Percentiles rank a stretch among this genome's conserved stretches.
Conservation (phyloP, 1,140 invertebrate species). For the Homarus americanus region DNA sequence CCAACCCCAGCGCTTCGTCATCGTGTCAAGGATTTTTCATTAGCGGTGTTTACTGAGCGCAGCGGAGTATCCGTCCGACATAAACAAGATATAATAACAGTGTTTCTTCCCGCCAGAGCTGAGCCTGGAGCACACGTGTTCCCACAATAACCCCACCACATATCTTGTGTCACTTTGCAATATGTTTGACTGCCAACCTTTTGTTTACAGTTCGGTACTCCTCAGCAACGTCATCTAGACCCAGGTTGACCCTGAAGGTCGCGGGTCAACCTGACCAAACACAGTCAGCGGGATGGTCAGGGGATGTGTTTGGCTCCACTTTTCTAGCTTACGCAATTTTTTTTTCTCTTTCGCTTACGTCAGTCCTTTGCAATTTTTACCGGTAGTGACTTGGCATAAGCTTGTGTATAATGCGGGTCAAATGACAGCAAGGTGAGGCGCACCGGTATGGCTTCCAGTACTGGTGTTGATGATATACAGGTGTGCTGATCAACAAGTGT, state of each 20-base stretch:
- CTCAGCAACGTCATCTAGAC: background rate
- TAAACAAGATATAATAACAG: slow-evolving; percentile 28
- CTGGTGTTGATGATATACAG: too few species aligned
- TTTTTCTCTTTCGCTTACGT: too few species aligned
- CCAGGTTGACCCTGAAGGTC: background rate
- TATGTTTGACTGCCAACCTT: background rate
- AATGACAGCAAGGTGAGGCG: background rate
- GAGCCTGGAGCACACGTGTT: background rate
- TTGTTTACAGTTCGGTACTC: background rate
- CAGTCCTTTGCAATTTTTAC: slow-evolving; percentile 2
- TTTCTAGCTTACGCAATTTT: slow-evolving; percentile 24
- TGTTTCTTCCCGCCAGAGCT: background rate
- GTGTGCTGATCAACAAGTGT: too few species aligned
- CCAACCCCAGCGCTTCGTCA: slow-evolving; percentile 40
- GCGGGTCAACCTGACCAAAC: slow-evolving; percentile 21
- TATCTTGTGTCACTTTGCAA: background rate
- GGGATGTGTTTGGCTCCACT: slow-evolving; percentile 8
- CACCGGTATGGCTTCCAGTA: background rate
- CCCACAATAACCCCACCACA: background rate
- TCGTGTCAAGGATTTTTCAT: slow-evolving; percentile 48
- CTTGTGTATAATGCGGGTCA: slow-evolving; percentile 11
- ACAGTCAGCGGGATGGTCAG: slow-evolving; percentile 25
- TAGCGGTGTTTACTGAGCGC: slow-evolving; percentile 48
- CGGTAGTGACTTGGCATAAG: background rate
- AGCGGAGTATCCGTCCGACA: slow-evolving; percentile 15